A percentile compares a stretch with the other conserved stretches of the same genome.
phyloP scores from a whole-genome alignment of 2,888 invertebrate species.

The Proisotoma minuta region DNA sequence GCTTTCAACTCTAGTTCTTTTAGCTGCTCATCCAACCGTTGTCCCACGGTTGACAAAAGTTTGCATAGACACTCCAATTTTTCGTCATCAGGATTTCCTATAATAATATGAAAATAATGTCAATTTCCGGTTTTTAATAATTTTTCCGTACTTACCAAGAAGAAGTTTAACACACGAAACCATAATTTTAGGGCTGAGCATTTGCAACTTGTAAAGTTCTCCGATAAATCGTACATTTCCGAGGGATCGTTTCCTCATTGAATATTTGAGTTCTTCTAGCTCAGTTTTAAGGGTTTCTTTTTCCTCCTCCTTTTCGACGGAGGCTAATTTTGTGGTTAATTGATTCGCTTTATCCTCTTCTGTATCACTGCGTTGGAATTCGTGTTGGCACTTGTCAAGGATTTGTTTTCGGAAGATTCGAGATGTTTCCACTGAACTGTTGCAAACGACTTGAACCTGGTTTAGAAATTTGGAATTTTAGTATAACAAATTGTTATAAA shows the following conservation, averaged over 20 bases:
- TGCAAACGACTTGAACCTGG: constrained; percentile 39
- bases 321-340: constrained; percentile 57
- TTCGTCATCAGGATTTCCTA: constrained; percentile 65
- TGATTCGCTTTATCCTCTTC: constrained; percentile 60
- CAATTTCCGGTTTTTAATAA: background rate
- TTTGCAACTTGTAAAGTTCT: constrained; percentile 84
- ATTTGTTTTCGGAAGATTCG: constrained; percentile 70
- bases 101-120: background rate
- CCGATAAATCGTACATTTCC: constrained; percentile 60
- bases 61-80: constrained; percentile 89
- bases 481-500: background rate
- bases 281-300: constrained; percentile 50
- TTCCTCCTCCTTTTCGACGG: constrained; percentile 56
- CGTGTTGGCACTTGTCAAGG: constrained; percentile 77
- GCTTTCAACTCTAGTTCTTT: constrained; percentile 35
- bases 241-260: constrained; percentile 39
- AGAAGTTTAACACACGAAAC: constrained; percentile 73
- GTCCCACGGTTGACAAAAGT: constrained; percentile 83
- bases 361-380: constrained; percentile 78
- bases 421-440: constrained; percentile 31
- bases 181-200: constrained; percentile 85
- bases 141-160: constrained; percentile 58
- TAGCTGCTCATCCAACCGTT: constrained; percentile 63
- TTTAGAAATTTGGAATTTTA: background rate
- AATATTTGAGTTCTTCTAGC: constrained; percentile 34